phyloP scores from a whole-genome alignment of 2,797 vertebrate species.

The Hipposideros larvatus region DNA sequence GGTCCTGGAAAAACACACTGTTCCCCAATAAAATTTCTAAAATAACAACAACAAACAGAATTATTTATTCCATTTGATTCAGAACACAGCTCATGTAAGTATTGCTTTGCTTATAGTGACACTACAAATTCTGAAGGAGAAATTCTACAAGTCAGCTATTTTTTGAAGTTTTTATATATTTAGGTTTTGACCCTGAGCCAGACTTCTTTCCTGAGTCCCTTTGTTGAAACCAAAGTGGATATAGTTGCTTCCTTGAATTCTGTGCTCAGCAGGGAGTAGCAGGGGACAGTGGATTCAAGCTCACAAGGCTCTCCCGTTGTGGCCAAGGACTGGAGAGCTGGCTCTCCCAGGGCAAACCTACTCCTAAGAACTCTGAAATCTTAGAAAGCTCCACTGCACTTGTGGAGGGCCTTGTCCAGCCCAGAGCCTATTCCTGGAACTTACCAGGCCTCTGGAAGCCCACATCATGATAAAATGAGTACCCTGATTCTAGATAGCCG shows the following conservation, averaged over 20 bases:
- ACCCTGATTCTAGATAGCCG: background rate
- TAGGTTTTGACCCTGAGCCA: background rate
- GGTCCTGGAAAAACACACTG: no score
- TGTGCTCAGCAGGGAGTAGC: background rate
- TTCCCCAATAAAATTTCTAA: no score
- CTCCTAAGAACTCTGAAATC: background rate
- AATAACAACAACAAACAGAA: background rate
- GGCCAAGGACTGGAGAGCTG: background rate
- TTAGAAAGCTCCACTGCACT: background rate
- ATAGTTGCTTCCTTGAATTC: background rate
- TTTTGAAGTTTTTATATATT: background rate
- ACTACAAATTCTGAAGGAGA: slow-evolving; percentile 23
- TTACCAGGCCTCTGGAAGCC: background rate
- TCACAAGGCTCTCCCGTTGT: background rate
- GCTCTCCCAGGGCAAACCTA: background rate
- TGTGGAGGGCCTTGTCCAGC: background rate
- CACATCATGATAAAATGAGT: background rate
- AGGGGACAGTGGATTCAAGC: background rate
- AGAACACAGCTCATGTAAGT: background rate
- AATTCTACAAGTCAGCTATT: background rate
- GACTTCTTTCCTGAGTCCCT: background rate
- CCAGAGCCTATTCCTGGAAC: background rate
- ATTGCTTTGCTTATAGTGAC: background rate
- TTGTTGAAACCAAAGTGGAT: background rate
- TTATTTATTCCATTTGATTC: background rate